Conservation (phyloP, 2,888 invertebrate species). For the Ennomos quercinarius region DNA sequence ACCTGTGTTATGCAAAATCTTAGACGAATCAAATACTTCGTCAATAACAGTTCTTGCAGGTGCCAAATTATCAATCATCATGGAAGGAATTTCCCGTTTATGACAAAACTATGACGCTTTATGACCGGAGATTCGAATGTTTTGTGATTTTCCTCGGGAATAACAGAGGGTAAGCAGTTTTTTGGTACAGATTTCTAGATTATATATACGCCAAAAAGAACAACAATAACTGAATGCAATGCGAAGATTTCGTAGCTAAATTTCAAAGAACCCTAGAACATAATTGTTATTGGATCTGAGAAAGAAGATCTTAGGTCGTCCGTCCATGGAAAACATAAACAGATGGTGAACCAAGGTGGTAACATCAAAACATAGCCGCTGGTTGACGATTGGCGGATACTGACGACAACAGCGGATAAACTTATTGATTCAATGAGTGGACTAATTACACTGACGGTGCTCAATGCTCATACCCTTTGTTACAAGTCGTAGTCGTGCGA, state of each 20-base stretch:
- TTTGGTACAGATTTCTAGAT: too few relatives aligned
- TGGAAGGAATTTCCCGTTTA: conserved; percentile 4
- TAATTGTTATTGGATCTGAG: too few relatives aligned
- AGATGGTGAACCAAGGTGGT: conserved; percentile 21
- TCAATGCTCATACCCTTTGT: conserved; percentile 28
- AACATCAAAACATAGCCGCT: conserved; percentile 38
- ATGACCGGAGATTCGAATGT: too few relatives aligned
- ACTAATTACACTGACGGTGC: conserved; percentile 45
- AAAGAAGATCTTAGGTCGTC: not conserved
- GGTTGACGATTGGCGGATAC: conserved; percentile 30
- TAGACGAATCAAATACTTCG: not conserved
- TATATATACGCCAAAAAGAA: too few relatives aligned
- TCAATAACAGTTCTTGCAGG: conserved; percentile 14
- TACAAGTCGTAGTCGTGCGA: not conserved
- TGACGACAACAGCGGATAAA: conserved; percentile 40
- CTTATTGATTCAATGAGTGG: conserved; percentile 51
- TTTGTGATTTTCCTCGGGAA: too few relatives aligned
- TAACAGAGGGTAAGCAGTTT: too few relatives aligned
- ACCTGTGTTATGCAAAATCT: too few relatives aligned
- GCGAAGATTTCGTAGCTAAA: too few relatives aligned
- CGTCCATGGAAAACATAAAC: conserved; percentile 5
- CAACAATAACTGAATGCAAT: too few relatives aligned
- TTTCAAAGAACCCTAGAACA: too few relatives aligned
- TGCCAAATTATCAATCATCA: conserved; percentile 22
- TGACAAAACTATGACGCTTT: too few relatives aligned